Evolutionary conservation across 2,888 invertebrate species (phyloP).

Genomic region (Drosophila fulvimacula): DNA sequence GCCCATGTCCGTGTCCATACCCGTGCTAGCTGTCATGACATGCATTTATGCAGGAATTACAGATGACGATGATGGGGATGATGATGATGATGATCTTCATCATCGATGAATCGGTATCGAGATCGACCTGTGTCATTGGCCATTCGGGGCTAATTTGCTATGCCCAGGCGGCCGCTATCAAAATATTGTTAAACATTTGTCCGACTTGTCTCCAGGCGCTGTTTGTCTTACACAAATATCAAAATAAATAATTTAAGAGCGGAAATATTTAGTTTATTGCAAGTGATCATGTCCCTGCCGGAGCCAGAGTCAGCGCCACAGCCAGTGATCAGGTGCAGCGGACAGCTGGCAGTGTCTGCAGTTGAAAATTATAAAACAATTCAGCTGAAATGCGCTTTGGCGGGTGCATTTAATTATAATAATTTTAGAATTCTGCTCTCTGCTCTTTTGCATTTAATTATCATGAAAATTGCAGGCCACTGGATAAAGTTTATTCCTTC

Average conservation of each 20-base stretch:
- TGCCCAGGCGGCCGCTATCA: constrained; percentile 71
- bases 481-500: constrained; percentile 38
- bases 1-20: not conserved
- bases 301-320: not conserved
- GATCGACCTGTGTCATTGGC: constrained; percentile 46
- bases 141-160: constrained; percentile 73
- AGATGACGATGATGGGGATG: constrained; percentile 27
- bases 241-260: constrained; percentile 79
- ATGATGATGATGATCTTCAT: constrained; percentile 18
- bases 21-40: constrained; percentile 69
- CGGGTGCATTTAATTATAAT: constrained; percentile 79
- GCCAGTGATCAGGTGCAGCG: constrained; percentile 49
- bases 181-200: constrained; percentile 78
- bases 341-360: constrained; percentile 52
- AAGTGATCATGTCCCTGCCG: constrained; percentile 24
- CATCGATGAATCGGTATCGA: constrained; percentile 35
- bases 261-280: constrained; percentile 84
- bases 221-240: constrained; percentile 67
- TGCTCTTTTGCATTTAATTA: constrained; percentile 73
- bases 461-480: constrained; percentile 68
- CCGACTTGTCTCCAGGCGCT: constrained; percentile 28
- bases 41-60: constrained; percentile 76
- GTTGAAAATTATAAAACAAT: constrained; percentile 76
- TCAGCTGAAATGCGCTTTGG: constrained; percentile 72
- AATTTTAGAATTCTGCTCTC: constrained; percentile 55